Percentiles rank a stretch among this genome's conserved stretches.
Evolutionary conservation across 2,113 vertebrate species (phyloP).

Genomic region (Ranitomeya variabilis): DNA sequence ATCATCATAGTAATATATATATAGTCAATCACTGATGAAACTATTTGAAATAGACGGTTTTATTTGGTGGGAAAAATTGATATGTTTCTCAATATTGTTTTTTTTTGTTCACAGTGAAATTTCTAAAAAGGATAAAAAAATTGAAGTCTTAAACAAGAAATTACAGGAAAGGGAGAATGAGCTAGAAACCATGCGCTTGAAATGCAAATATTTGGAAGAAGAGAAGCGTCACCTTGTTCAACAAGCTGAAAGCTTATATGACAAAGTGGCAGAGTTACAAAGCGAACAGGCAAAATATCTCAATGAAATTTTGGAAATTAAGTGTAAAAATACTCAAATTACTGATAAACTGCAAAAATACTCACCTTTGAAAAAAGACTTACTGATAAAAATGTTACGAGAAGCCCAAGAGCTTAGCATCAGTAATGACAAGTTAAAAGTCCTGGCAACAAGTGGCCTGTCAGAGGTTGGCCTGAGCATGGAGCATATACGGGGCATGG

Average conservation of each 20-base stretch:
- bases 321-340: not conserved
- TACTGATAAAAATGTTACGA: constrained; percentile 59
- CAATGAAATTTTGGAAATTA: constrained; percentile 17
- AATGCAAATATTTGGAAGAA: constrained; percentile 62
- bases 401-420: constrained; percentile 64
- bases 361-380: constrained; percentile 26
- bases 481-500: constrained; percentile 56
- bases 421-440: constrained; percentile 65
- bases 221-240: constrained; percentile 62
- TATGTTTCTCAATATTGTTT: not conserved
- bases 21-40: too few relatives aligned
- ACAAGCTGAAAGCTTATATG: constrained; percentile 62
- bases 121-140: constrained; percentile 64
- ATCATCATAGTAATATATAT: too few relatives aligned
- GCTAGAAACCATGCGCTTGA: constrained; percentile 62
- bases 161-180: constrained; percentile 65
- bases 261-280: constrained; percentile 65
- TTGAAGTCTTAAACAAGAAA: constrained; percentile 65
- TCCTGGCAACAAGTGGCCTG: constrained; percentile 57
- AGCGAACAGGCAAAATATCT: constrained; percentile 61
- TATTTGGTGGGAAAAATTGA: too few relatives aligned
- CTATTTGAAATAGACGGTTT: too few relatives aligned
- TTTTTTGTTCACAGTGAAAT: constrained; percentile 61
- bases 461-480: constrained; percentile 63
- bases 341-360: not conserved